Conservation (phyloP, 2,888 invertebrate genomes). For the Dolichomitus sp. region DNA sequence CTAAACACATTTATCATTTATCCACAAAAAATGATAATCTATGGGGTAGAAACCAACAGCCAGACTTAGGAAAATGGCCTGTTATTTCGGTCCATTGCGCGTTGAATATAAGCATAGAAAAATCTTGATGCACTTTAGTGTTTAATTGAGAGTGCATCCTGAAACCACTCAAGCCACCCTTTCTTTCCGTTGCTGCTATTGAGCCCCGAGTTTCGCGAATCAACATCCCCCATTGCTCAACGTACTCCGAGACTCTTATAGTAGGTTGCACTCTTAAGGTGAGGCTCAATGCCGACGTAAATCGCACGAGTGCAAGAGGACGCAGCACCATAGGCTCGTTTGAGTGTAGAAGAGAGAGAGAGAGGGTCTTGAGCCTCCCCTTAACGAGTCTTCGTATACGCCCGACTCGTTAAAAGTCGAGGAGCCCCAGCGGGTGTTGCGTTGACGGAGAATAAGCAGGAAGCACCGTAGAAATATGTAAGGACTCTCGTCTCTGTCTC, state of each 20-base stretch:
- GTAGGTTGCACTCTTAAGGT: conserved; percentile 28
- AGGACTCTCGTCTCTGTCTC: conserved; percentile 45
- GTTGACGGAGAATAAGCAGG: conserved; percentile 49
- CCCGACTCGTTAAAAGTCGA: conserved; percentile 61
- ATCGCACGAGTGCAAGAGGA: background rate
- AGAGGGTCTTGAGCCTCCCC: background rate
- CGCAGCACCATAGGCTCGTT: too few species aligned
- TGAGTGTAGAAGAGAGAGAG: background rate
- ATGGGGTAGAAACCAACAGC: too few species aligned
- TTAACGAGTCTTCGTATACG: conserved; percentile 49
- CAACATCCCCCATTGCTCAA: background rate
- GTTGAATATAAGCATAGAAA: background rate
- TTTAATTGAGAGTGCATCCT: conserved; percentile 17
- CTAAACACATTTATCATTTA: too few species aligned
- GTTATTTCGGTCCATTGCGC: background rate
- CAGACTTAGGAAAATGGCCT: too few species aligned
- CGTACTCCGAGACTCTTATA: conserved; percentile 27
- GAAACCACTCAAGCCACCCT: conserved; percentile 23
- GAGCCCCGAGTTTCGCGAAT: background rate
- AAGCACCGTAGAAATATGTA: conserved; percentile 32
- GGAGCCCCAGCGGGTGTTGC: conserved; percentile 32
- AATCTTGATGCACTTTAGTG: conserved; percentile 11
- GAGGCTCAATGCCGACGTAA: background rate
- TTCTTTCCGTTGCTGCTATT: background rate
- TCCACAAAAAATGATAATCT: too few species aligned